A percentile compares a stretch with the other conserved stretches of the same genome.
These are phyloP conservation scores for Paraescarpia echinospica DNA, from an alignment of 1,140 invertebrate species.

Conservation along the genomic window DNA sequence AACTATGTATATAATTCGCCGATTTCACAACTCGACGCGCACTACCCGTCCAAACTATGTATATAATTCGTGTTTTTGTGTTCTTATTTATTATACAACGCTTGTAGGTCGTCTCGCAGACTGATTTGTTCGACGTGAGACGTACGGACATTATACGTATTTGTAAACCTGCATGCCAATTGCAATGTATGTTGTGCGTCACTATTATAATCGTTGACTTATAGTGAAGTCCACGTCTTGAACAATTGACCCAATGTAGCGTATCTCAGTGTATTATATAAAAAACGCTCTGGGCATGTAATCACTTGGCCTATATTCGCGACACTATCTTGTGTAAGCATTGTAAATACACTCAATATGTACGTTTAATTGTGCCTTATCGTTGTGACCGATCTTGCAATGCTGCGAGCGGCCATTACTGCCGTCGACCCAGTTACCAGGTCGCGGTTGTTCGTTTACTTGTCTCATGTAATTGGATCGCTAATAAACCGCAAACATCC, in stretches of 20 bases:
- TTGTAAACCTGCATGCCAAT: background rate
- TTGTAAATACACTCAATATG: background rate
- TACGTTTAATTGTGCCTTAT: constrained; percentile 1
- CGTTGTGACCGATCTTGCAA: background rate
- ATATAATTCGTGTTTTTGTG: background rate
- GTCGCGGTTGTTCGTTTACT: background rate
- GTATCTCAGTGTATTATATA: background rate
- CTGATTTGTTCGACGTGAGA: background rate
- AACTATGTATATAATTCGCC: background rate
- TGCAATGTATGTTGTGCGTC: background rate
- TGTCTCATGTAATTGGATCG: background rate
- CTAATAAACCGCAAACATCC: background rate
- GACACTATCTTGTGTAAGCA: background rate
- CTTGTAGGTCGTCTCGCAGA: background rate
- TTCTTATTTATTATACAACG: background rate
- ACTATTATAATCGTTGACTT: background rate
- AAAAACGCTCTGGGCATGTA: background rate
- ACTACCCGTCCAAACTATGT: too few relatives aligned
- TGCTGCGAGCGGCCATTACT: background rate
- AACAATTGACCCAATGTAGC: background rate
- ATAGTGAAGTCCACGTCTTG: background rate
- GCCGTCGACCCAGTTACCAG: background rate
- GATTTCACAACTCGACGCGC: too few relatives aligned
- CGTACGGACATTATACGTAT: background rate
- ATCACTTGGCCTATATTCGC: background rate